A percentile compares a stretch with the other conserved stretches of the same genome.
Evolutionary conservation across 2,113 vertebrate species (phyloP).

Genomic region (Prinia subflava): DNA sequence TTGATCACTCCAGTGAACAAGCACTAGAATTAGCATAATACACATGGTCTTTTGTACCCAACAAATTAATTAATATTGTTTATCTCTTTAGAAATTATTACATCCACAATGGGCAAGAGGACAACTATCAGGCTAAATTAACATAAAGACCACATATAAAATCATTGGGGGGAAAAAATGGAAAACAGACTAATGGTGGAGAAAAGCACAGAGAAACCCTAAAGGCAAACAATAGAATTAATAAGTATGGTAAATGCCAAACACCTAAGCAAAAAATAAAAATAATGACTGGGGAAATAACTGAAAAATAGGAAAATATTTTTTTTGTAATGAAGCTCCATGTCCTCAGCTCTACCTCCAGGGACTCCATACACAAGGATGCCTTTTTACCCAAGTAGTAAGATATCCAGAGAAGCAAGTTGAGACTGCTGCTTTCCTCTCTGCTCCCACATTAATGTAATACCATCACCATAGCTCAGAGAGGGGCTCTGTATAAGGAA

Average conservation of each 20-base stretch:
- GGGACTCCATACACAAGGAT: not conserved
- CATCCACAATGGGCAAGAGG: not conserved
- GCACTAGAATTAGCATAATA: not conserved
- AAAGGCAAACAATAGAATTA: constrained; percentile 46
- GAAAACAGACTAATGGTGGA: constrained; percentile 35
- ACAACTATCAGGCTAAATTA: constrained; percentile 29
- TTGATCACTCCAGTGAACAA: not conserved
- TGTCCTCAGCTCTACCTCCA: not conserved
- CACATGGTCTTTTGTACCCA: not conserved
- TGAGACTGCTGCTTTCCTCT: not conserved
- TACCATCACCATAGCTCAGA: not conserved
- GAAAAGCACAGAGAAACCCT: constrained; percentile 45
- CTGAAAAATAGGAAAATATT: constrained; percentile 14
- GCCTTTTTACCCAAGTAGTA: not conserved
- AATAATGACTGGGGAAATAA: not conserved
- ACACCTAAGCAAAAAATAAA: constrained; percentile 61
- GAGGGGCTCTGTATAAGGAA: not conserved
- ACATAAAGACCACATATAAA: constrained; percentile 43
- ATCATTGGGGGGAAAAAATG: constrained; percentile 1
- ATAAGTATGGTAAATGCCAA: constrained; percentile 14
- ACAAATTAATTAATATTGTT: not conserved
- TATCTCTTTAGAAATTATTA: not conserved
- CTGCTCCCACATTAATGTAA: not conserved
- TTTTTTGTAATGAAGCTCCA: not conserved
- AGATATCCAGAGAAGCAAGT: not conserved